Evolutionary conservation across 1,140 invertebrate genomes (phyloP).

Genomic region (Aphelenchoides besseyi): DNA sequence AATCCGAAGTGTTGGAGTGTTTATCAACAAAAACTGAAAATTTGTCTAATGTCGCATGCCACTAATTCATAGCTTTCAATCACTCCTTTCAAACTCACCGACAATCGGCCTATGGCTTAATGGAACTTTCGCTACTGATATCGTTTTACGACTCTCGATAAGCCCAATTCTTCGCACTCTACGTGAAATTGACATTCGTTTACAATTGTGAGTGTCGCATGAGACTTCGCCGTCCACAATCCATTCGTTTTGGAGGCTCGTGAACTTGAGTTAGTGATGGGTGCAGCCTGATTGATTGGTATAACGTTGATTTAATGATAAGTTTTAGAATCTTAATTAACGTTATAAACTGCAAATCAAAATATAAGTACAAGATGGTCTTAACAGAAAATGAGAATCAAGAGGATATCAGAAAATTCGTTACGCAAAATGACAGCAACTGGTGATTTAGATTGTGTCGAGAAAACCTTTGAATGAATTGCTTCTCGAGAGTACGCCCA

Average conservation of each 20-base stretch:
- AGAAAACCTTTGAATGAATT: not conserved
- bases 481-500: not conserved
- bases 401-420: not conserved
- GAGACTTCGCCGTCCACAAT: not conserved
- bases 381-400: not conserved
- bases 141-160: not conserved
- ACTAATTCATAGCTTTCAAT: not conserved
- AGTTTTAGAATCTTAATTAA: not conserved
- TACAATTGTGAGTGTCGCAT: not conserved
- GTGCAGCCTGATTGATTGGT: slow-evolving; percentile 3
- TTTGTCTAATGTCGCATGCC: too few relatives aligned
- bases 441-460: not conserved
- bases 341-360: not conserved
- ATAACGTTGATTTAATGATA: not conserved
- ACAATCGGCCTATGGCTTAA: not conserved
- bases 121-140: not conserved
- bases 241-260: too few relatives aligned
- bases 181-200: not conserved
- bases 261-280: not conserved
- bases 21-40: too few relatives aligned
- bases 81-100: too few relatives aligned
- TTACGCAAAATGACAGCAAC: not conserved
- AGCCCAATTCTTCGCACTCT: not conserved
- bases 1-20: not conserved
- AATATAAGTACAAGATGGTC: not conserved